Evolutionary conservation across 2,888 invertebrate species (phyloP).

Genomic region (Eubasilissa splendida): DNA sequence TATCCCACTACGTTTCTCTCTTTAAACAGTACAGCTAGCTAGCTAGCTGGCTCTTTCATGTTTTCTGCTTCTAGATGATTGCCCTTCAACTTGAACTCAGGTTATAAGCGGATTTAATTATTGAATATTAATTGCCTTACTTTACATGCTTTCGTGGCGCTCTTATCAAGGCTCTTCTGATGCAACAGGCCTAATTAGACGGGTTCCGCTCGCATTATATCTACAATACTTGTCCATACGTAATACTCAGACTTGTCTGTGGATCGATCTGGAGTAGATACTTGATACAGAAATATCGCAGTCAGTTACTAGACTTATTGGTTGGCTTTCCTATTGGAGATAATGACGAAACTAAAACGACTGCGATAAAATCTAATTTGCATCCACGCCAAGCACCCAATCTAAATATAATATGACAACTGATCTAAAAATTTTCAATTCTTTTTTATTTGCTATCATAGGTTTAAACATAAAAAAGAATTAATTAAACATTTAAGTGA

Average conservation of each 20-base stretch:
- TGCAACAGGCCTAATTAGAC: slow-evolving; percentile 47
- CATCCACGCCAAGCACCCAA: too few species aligned
- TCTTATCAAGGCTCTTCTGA: slow-evolving; percentile 31
- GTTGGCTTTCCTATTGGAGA: too few species aligned
- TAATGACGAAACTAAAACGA: too few species aligned
- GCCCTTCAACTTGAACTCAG: slow-evolving; percentile 41
- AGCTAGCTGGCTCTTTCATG: neutral
- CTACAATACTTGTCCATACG: neutral
- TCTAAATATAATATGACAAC: too few species aligned
- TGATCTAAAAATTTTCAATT: too few species aligned
- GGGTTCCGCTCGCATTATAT: slow-evolving; percentile 29
- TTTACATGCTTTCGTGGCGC: slow-evolving; percentile 23
- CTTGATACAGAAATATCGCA: slow-evolving; percentile 1
- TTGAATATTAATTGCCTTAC: slow-evolving; percentile 45
- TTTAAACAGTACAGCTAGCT: neutral
- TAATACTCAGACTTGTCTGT: slow-evolving; percentile 4
- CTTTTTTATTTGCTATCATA: too few species aligned
- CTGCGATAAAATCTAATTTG: too few species aligned
- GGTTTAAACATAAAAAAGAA: too few species aligned
- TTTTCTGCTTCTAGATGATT: neutral
- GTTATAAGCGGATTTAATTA: slow-evolving; percentile 45
- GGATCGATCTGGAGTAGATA: neutral
- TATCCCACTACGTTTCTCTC: neutral
- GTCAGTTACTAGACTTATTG: neutral
- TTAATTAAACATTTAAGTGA: too few species aligned